Evolutionary conservation across 1,140 invertebrate genomes (phyloP).

Genomic region (Pachypsylla venusta): DNA sequence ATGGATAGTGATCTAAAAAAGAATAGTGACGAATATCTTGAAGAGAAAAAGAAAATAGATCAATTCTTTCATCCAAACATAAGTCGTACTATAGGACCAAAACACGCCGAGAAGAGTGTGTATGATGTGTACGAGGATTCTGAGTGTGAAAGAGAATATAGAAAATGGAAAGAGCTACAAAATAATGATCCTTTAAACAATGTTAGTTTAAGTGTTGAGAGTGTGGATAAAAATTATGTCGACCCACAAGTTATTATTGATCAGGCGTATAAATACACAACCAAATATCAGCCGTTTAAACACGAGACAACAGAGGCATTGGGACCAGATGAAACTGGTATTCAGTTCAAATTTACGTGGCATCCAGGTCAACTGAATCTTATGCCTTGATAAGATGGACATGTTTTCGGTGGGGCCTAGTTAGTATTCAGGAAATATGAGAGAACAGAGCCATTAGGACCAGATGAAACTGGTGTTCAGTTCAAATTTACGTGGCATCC

Average conservation of each 20-base stretch:
- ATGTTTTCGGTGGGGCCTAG: too few species aligned
- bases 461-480: too few species aligned
- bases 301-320: too few species aligned
- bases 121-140: neutral
- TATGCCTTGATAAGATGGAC: neutral
- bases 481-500: too few species aligned
- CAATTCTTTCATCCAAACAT: neutral
- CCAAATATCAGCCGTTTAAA: neutral
- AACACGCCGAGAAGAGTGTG: neutral
- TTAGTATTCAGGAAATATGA: too few species aligned
- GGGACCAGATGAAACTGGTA: neutral
- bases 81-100: neutral
- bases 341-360: neutral
- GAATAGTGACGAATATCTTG: neutral
- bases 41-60: neutral
- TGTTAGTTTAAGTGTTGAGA: neutral
- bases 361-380: neutral
- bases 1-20: neutral
- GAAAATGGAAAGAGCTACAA: neutral
- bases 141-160: neutral
- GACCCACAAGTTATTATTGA: neutral
- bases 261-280: neutral
- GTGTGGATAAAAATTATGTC: neutral
- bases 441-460: too few species aligned
- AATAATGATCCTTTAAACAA: neutral